Conservation (phyloP, 2,797 vertebrate genomes). For the Antennarius maculatus region DNA sequence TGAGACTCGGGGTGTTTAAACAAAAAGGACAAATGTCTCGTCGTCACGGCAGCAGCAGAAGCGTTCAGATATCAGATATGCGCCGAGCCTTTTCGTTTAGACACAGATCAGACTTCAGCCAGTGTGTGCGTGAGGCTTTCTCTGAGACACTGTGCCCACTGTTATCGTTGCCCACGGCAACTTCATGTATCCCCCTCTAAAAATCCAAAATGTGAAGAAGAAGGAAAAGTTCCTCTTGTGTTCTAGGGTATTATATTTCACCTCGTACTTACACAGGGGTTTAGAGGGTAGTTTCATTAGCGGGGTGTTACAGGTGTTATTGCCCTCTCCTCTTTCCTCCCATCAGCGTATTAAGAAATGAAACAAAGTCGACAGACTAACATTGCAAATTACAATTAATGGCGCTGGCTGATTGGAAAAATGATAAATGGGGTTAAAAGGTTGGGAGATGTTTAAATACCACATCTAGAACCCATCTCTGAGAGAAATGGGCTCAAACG, state of each 20-base stretch:
- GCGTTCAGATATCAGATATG: constrained; percentile 39
- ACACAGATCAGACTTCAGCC: constrained; percentile 28
- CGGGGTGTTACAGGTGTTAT: constrained; percentile 4
- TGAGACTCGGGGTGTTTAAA: constrained; percentile 34
- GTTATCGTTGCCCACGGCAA: constrained; percentile 29
- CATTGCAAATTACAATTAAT: constrained; percentile 69
- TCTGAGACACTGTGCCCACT: constrained; percentile 20
- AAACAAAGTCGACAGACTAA: constrained; percentile 63
- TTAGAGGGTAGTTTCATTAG: constrained; percentile 13
- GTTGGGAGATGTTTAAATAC: constrained; percentile 58
- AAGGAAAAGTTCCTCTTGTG: constrained; percentile 28
- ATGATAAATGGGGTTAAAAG: constrained; percentile 63
- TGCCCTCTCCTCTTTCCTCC: constrained; percentile 8
- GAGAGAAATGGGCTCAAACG: constrained; percentile 29
- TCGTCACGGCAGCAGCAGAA: constrained; percentile 11
- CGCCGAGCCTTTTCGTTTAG: constrained; percentile 24
- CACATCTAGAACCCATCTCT: background rate
- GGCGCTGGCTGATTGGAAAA: constrained; percentile 65
- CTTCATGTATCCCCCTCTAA: constrained; percentile 25
- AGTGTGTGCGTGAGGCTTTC: constrained; percentile 10
- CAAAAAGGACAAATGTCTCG: constrained; percentile 26
- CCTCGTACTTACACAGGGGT: constrained; percentile 3
- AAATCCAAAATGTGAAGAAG: constrained; percentile 36
- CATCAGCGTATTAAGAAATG: constrained; percentile 27
- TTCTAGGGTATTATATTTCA: constrained; percentile 17